A percentile compares a stretch with the other conserved stretches of the same genome.
Conservation (phyloP, 2,888 invertebrate species). For the Thymelicus sylvestris region DNA sequence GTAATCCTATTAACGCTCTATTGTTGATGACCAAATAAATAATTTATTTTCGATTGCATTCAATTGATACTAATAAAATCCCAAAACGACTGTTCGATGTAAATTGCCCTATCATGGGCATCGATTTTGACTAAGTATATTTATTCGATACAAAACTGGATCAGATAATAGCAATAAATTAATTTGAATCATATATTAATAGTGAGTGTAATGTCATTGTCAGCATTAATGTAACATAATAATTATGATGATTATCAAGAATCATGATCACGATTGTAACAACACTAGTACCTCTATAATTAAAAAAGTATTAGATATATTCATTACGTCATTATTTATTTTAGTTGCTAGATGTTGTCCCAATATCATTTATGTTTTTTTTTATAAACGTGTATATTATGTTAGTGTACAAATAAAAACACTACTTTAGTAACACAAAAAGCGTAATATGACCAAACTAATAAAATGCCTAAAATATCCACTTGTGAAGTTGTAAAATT, state of each 20-base stretch:
- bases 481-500: conserved; percentile 33
- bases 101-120: conserved; percentile 57
- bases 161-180: conserved; percentile 35
- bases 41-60: conserved; percentile 75
- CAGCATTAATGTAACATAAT: conserved; percentile 22
- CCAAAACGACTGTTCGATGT: conserved; percentile 55
- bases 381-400: too few species aligned
- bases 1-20: conserved; percentile 78
- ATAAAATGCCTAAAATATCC: conserved; percentile 25
- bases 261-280: conserved; percentile 17
- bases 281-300: not conserved
- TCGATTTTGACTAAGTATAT: conserved; percentile 39
- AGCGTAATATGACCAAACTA: not conserved
- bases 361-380: too few species aligned
- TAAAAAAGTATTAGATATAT: not conserved
- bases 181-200: conserved; percentile 29
- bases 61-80: conserved; percentile 56
- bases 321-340: not conserved
- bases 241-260: conserved; percentile 24
- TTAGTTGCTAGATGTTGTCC: too few species aligned
- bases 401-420: too few species aligned
- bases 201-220: conserved; percentile 16
- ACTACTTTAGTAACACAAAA: too few species aligned
- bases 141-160: conserved; percentile 26
- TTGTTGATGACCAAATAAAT: conserved; percentile 77